Evolutionary conservation across 64 coral and sea anemone species (phyloP), one percentile per base, ranked within the genome.

Genomic region (Stichodactyla mertensii): DNA sequence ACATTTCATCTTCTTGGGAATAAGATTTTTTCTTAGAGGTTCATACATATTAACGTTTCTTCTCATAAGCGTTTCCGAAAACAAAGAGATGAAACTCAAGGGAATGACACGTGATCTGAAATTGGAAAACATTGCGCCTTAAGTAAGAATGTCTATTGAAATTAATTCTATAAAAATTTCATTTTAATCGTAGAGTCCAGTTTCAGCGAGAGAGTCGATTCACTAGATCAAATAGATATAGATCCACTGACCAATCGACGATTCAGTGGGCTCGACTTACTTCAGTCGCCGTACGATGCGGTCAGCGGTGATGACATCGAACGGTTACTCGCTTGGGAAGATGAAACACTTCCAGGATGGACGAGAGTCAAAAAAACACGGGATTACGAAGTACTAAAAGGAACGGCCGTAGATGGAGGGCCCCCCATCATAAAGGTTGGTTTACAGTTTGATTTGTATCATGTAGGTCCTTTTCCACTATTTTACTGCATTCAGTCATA

Each of bases 361-460:
- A 86, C 83, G 7, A 86, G 78, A 16, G 27, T 91, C 6, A 91
- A 91, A 71, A 91, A 91, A 22, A 87, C 90, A 52, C 59, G 90
- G 13, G 90, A 91, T 24, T 71, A 85, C 54, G 90, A 91, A 24
- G 83, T 91, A 23, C 87, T 55, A 22, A 82, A 54, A 71, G 84
- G 90, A 10, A 86, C 83, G 71, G 90, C 84, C 15, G 61, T 67
- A 6, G 90, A 81, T 16, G 85, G 85, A 31, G 83, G 83, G 16
- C 90, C 90, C 5, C 90, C 90, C 6, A 86, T 91, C 54, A 87
- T 79, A 51, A 91, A 87, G 85, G 90, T 91, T 79, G 78, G 59
- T 7, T 22, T 5, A 16, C 22, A 13, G 19, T 0, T 7, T n/a
- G 9, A 14, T 9, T 66, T 10, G 57, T 59, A 2, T 59, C 57